Base-by-base conservation (phyloP, 2,888 invertebrate species). In the Philopedon plagiatum region DNA sequence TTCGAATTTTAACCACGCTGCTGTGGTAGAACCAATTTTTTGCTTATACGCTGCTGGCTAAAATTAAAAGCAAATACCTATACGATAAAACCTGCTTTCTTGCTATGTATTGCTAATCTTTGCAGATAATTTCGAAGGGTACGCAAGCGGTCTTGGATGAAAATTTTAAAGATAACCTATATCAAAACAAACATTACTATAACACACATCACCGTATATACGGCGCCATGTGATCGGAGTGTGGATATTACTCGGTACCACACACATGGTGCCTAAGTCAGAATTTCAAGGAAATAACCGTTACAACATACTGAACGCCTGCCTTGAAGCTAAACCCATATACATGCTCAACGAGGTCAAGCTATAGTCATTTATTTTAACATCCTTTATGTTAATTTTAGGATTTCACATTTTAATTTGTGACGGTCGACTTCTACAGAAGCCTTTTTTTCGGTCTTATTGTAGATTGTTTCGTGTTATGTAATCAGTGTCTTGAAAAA, bases 231-330 rank as follows among this genome's bases (percentile, higher is more conserved):
- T 44, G 44, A 57, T 46, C 2, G 5, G 11, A 19, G 66, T 32
- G 46, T 66, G 66, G 46, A 58, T 34, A 32, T 37, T 46, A 64
- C 39, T 34, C 51, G n/a, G 1, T n/a, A 37, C n/a, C 41, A 67
- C 15, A 63, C 62, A 51, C 44, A 41, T 41, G 49, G 54, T 44
- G 37, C 60, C 7, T 5, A 11, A 32, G 62, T 44, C 46, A 54
- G 51, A 54, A 19, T 54, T 71, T 71, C 71, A 72, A 72, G 72
- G 72, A 72, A 72, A 67, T 72, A 72, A 71, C 67, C 57, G 67
- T 72, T 72, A 72, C 72, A 64, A 67, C 67, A 72, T 41, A 68
- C 19, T 44, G n/a, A 46, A 26, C 54, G 71, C 60, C 71, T 71
- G 71, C 60, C 71, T 71, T 60, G 65, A 51, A 11, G 34, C n/a